Percentiles rank a stretch among this genome's conserved stretches.
Evolutionary conservation across 1,140 invertebrate genomes (phyloP).

Genomic region (Anastatus disparis): DNA sequence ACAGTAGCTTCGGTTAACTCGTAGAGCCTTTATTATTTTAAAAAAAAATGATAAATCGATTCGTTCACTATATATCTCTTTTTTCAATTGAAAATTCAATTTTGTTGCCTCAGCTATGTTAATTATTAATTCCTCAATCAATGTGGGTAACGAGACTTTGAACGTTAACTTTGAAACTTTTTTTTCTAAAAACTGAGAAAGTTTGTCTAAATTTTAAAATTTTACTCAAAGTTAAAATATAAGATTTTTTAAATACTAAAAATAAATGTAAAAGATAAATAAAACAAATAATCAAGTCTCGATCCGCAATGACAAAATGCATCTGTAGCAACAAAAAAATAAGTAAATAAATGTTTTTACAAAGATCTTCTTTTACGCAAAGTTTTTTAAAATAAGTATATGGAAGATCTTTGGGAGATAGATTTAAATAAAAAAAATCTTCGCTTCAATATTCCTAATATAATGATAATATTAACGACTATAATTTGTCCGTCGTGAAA

Average conservation of each 20-base stretch:
- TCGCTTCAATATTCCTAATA: slow-evolving; percentile 7
- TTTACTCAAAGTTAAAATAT: neutral
- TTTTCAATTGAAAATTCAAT: slow-evolving; percentile 6
- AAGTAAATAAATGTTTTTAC: neutral
- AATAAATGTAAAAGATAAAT: neutral
- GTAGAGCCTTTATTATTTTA: slow-evolving; percentile 11
- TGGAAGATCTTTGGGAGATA: neutral
- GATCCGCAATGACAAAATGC: neutral
- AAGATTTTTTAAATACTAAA: neutral
- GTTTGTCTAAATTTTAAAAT: neutral
- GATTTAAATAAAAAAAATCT: no score
- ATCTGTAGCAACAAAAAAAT: neutral
- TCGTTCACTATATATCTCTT: slow-evolving; percentile 15
- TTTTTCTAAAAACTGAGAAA: neutral
- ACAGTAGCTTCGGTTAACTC: neutral
- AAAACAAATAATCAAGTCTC: slow-evolving; percentile 9
- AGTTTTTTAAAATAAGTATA: neutral
- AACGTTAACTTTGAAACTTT: slow-evolving; percentile 15
- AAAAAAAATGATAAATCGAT: slow-evolving; percentile 27
- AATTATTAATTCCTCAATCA: slow-evolving; percentile 3
- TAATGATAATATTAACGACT: slow-evolving; percentile 16
- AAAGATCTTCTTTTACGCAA: neutral
- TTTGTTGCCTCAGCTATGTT: slow-evolving; percentile 21
- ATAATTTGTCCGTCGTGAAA: slow-evolving; percentile 36
- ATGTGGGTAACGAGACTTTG: slow-evolving; percentile 20